Evolutionary conservation across 2,888 invertebrate species (phyloP), one percentile per base, ranked within the genome.

Genomic region (Xylota segnis): DNA sequence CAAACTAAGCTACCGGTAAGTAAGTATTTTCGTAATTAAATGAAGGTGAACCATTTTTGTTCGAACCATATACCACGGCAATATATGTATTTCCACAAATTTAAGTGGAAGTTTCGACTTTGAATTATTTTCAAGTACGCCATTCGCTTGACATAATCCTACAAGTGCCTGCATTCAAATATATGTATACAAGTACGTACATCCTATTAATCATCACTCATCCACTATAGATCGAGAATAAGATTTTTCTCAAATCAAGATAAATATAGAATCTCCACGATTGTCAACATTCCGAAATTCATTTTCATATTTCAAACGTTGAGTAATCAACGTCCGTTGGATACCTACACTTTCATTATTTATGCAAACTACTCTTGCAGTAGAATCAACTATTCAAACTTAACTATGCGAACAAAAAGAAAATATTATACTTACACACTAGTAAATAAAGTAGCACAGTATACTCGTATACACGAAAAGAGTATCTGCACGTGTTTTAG

Each of bases 401-500:
- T 56, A 34, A 83, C 65, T 32, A 76, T 76, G 77, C 18, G 77
- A 83, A 77, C 14, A 81, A 78, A 66, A 43, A 61, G 3, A 63
- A 56, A 61, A 32, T 23, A 14, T 50, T 47, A 37, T 81, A 76
- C 83, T 81, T 81, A 84, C 84, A 84, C 74, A 71, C 54, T 66
- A 61, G 12, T 66, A 37, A 65, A 75, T 76, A 54, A 71, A 81
- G 59, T 76, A 58, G 65, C 59, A 63, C 54, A 12, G 40, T 50
- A 9, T 32, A 34, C 27, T 61, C 12, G 43, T 18, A n/a, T n/a
- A 65, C 14, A 32, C 45, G 34, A 70, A 78, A 58, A 34, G 37
- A 47, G 66, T 77, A 59, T 79, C 54, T 81, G 75, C 81, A 81
- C 81, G 81, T 84, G 75, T 71, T 84, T n/a, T 84, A 54, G 43